Percentiles rank a stretch among this genome's conserved stretches.
Conservation (phyloP, 2,113 vertebrate species). For the Scatophagus argus region DNA sequence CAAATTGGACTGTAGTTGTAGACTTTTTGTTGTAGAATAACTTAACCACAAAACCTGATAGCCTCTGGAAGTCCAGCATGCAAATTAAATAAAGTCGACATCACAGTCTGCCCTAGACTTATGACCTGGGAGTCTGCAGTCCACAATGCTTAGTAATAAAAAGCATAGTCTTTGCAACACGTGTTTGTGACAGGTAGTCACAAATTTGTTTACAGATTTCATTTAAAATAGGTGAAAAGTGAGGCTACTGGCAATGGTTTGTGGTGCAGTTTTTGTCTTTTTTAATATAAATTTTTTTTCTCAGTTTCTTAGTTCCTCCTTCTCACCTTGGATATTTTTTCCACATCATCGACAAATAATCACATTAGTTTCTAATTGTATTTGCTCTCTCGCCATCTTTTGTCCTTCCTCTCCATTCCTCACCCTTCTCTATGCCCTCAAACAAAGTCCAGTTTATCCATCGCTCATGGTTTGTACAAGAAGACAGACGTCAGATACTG, state of each 20-base stretch:
- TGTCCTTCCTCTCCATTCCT: neutral
- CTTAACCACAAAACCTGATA: no score
- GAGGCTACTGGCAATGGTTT: neutral
- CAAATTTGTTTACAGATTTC: neutral
- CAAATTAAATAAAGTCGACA: neutral
- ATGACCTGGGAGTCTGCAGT: no score
- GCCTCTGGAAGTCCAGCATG: no score
- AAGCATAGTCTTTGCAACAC: no score
- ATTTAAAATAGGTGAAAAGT: neutral
- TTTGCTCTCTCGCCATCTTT: neutral
- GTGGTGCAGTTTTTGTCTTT: neutral
- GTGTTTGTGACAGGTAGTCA: neutral
- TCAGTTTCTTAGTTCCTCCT: neutral
- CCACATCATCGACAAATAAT: neutral
- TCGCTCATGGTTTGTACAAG: slow-evolving; percentile 32
- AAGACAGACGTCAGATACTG: slow-evolving; percentile 30
- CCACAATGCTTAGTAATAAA: neutral
- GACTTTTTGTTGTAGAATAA: neutral
- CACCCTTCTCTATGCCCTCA: slow-evolving; percentile 25
- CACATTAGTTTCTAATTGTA: neutral
- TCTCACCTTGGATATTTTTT: slow-evolving; percentile 6
- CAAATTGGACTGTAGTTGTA: neutral
- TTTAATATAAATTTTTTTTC: neutral
- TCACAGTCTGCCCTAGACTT: neutral
- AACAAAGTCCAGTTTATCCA: slow-evolving; percentile 28